Evolutionary conservation across 2,797 vertebrate species (phyloP).

Genomic region (Echeneis naucrates): DNA sequence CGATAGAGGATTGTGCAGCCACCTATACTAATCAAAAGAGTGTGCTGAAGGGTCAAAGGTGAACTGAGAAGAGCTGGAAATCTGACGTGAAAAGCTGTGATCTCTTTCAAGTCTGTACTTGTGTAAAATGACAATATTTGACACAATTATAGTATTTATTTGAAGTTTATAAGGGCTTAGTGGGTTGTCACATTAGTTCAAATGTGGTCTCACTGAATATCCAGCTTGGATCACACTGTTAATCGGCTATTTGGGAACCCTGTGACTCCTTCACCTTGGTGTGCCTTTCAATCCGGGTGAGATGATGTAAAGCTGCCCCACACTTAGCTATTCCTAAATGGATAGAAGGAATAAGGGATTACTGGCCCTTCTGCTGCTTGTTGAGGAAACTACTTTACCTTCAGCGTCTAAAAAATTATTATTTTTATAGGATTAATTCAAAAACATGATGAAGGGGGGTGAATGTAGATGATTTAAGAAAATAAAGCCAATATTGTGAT

Average conservation of each 20-base stretch:
- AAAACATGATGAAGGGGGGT: not conserved
- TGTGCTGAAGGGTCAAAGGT: not conserved
- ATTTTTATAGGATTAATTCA: slow-evolving; percentile 34
- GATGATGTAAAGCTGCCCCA: slow-evolving; percentile 69
- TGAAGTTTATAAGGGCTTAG: slow-evolving; percentile 30
- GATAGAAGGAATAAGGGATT: slow-evolving; percentile 64
- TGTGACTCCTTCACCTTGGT: slow-evolving; percentile 45
- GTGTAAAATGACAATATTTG: not conserved
- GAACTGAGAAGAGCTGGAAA: not conserved
- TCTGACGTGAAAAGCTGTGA: not conserved
- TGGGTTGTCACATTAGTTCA: not conserved
- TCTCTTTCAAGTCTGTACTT: not conserved
- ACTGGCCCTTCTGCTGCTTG: slow-evolving; percentile 51
- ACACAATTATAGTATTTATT: slow-evolving; percentile 19
- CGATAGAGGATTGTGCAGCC: too few species aligned
- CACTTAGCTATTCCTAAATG: slow-evolving; percentile 67
- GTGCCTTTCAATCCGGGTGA: slow-evolving; percentile 49
- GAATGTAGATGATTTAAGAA: too few species aligned
- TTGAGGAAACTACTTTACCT: slow-evolving; percentile 9
- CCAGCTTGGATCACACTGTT: slow-evolving; percentile 28
- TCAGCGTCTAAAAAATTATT: slow-evolving; percentile 24
- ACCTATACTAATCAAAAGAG: not conserved
- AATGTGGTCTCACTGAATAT: slow-evolving; percentile 26
- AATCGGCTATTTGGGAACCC: slow-evolving; percentile 36
- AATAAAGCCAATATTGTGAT: too few species aligned